Evolutionary conservation across 2,797 vertebrate species (phyloP).

Genomic region (Okamejei kenojei): DNA sequence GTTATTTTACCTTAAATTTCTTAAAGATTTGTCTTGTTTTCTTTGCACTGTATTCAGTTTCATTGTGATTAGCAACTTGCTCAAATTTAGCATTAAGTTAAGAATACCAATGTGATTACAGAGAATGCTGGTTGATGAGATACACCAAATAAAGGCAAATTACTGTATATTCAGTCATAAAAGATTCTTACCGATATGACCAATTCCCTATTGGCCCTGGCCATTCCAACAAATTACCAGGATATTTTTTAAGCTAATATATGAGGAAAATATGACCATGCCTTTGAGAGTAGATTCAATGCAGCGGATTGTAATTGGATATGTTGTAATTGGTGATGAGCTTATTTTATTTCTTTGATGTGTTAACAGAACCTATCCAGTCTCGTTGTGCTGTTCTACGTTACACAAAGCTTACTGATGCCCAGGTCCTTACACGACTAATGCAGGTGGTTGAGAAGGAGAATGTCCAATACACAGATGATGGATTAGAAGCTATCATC

Average conservation of each 20-base stretch:
- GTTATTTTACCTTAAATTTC: background rate
- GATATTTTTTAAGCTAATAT: background rate
- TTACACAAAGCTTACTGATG: constrained; percentile 84
- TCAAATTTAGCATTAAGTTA: background rate
- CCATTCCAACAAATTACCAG: background rate
- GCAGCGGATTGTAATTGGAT: background rate
- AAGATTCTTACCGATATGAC: background rate
- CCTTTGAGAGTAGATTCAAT: background rate
- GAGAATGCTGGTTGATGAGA: background rate
- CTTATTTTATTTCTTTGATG: background rate
- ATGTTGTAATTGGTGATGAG: background rate
- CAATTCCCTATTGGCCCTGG: background rate
- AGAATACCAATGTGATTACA: background rate
- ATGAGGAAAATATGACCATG: background rate
- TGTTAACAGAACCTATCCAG: constrained; percentile 79
- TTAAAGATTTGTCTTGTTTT: background rate
- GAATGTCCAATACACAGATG: constrained; percentile 68
- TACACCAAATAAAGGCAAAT: background rate
- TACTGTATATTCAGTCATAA: background rate
- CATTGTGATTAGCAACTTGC: background rate
- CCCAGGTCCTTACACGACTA: constrained; percentile 78
- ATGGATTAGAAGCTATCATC: constrained; percentile 90
- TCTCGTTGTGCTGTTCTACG: constrained; percentile 91
- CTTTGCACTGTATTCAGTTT: background rate
- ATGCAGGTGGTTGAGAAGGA: constrained; percentile 80